Evolutionary conservation across 1,140 invertebrate genomes (phyloP).

Genomic region (Himalopsyche phryganea): DNA sequence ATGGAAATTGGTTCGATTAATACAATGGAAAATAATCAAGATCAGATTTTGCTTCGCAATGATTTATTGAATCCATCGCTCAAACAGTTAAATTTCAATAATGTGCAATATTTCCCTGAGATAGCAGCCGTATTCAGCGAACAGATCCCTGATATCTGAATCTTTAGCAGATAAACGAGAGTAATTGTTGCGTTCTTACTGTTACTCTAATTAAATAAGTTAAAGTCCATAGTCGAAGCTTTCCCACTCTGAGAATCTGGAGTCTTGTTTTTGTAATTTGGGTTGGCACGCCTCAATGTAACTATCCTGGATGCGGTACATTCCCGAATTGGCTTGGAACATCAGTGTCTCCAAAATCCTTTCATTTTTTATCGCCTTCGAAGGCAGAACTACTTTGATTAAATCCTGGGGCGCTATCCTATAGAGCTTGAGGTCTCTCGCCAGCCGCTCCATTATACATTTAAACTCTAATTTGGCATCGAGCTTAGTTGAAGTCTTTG

Average conservation of each 20-base stretch:
- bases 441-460: conserved; percentile 86
- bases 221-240: conserved; percentile 71
- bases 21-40: too few relatives aligned
- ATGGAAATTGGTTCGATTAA: too few relatives aligned
- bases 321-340: conserved; percentile 89
- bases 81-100: too few relatives aligned
- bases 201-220: conserved; percentile 37
- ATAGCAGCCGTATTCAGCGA: too few relatives aligned
- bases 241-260: conserved; percentile 74
- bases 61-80: too few relatives aligned
- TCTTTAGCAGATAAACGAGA: too few relatives aligned
- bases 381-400: conserved; percentile 87
- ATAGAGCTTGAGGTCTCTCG: conserved; percentile 83
- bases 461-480: conserved; percentile 87
- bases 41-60: too few relatives aligned
- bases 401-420: conserved; percentile 90
- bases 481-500: conserved; percentile 69
- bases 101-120: too few relatives aligned
- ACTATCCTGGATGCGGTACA: conserved; percentile 85
- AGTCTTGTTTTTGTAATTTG: conserved; percentile 82
- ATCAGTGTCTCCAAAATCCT: conserved; percentile 88
- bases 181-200: too few relatives aligned
- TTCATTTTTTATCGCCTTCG: conserved; percentile 91
- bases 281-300: conserved; percentile 84
- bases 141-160: too few relatives aligned